Conservation (phyloP, 2,797 vertebrate genomes). For the Cossypha heuglini region DNA sequence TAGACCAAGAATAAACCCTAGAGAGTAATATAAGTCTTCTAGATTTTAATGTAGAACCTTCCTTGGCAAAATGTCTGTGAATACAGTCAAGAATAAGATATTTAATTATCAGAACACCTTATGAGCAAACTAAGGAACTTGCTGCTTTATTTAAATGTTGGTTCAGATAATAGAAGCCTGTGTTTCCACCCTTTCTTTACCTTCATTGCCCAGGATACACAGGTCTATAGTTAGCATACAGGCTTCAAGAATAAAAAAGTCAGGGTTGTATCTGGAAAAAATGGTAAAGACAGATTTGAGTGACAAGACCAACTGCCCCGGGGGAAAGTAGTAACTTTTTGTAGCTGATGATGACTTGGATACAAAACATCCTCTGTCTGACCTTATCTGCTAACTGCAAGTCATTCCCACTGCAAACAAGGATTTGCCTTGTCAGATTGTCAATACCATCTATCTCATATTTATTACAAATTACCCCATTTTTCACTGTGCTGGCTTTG, state of each 20-base stretch:
- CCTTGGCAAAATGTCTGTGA: background rate
- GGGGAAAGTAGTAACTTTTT: background rate
- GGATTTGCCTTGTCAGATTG: background rate
- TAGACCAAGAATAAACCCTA: background rate
- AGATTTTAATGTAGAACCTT: background rate
- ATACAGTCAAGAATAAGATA: background rate
- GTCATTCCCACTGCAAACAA: conserved; percentile 1
- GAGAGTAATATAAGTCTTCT: background rate
- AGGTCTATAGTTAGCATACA: background rate
- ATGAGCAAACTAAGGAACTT: background rate
- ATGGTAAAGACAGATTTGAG: background rate
- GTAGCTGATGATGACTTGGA: background rate
- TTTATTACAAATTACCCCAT: background rate
- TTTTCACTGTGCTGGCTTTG: background rate
- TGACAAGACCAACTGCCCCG: background rate
- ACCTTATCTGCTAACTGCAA: conserved; percentile 37
- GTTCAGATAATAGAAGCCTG: background rate
- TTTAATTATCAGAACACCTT: background rate
- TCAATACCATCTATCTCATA: background rate
- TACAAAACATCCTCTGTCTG: background rate
- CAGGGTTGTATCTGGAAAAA: background rate
- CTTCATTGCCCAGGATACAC: background rate
- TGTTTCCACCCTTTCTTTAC: background rate
- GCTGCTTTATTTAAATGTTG: background rate
- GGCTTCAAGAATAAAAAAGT: background rate